Evolutionary conservation across 2,888 invertebrate genomes (phyloP).

Genomic region (Sphaerophoria taeniata): DNA sequence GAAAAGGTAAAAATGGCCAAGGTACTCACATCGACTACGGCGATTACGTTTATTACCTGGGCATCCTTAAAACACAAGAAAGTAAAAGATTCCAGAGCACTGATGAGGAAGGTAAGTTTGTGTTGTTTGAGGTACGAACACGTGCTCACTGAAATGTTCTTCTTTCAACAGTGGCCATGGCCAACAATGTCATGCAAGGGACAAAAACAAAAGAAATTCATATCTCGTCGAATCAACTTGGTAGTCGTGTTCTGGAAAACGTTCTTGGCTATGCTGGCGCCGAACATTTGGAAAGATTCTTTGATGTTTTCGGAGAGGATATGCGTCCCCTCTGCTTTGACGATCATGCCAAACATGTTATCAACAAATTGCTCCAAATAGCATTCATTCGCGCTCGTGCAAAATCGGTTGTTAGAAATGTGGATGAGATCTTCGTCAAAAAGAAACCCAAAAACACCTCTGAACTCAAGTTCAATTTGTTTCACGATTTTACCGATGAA

Average conservation of each 20-base stretch:
- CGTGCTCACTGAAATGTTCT: background rate
- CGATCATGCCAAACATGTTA: constrained; percentile 90
- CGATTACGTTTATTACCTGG: constrained; percentile 90
- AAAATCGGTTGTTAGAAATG: background rate
- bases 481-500: constrained; percentile 81
- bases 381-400: constrained; percentile 79
- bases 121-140: too few relatives aligned
- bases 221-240: constrained; percentile 91
- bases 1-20: constrained; percentile 88
- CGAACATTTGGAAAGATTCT: constrained; percentile 86
- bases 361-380: constrained; percentile 86
- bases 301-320: constrained; percentile 86
- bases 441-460: constrained; percentile 78
- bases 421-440: constrained; percentile 74
- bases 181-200: constrained; percentile 90
- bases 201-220: constrained; percentile 88
- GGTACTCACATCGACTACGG: constrained; percentile 89
- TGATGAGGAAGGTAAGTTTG: constrained; percentile 88
- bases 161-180: constrained; percentile 83
- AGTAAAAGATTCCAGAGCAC: constrained; percentile 86
- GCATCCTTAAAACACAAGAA: constrained; percentile 88
- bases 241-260: constrained; percentile 90
- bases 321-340: constrained; percentile 89
- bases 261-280: constrained; percentile 88
- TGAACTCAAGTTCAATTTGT: constrained; percentile 80